Base-by-base conservation (phyloP, 2,113 vertebrate species). In the Camelus dromedarius region DNA sequence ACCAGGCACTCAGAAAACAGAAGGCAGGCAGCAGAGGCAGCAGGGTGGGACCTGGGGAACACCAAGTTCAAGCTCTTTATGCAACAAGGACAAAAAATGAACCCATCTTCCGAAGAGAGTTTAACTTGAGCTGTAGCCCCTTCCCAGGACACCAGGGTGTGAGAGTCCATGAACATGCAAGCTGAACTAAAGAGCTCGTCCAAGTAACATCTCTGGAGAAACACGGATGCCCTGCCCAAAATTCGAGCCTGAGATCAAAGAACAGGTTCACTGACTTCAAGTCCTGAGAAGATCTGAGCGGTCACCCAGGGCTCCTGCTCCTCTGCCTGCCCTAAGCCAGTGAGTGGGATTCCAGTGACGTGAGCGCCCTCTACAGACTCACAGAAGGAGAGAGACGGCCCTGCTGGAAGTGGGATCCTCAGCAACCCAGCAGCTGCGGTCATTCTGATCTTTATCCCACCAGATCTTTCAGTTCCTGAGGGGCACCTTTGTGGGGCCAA, bases 321-420 rank as follows among this genome's bases (percentile, higher is more conserved):
- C 46, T 86, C 79, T 26, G 80, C 64, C 88, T 75, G 58, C 76
- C 85, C 60, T 56, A 12, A 79, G 42, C 24, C 94, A 79, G 52
- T 15, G 64, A 56, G 70, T 56, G 46, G 46, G 28, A 92, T 87
- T 91, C 1, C 89, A 97, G 93, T 52, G 54, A 72, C 97, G 2
- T 24, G 77, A 97, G 98, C 92, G 95, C 98, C 98, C 98, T 97
- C 98, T 98, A 84, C 98, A 98, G 98, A 46, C 82, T 64, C 64
- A 30, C 26, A n/a, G 35, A 26, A 93, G 58, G 72, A 84, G 0
- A 22, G 30, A 81, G 54, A 81, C 54, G 67, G 75, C 56, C 76
- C 35, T 42, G 42, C 6, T 5, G 69, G n/a, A 89, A 66, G 76
- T 32, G 52, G 46, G 75, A n/a, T 52, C 58, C 56, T 75, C 56